A percentile compares a stretch with the other conserved stretches of the same genome.
These are phyloP conservation scores for Channa argus DNA, from an alignment of 2,113 vertebrate species.

Conservation along the genomic window DNA sequence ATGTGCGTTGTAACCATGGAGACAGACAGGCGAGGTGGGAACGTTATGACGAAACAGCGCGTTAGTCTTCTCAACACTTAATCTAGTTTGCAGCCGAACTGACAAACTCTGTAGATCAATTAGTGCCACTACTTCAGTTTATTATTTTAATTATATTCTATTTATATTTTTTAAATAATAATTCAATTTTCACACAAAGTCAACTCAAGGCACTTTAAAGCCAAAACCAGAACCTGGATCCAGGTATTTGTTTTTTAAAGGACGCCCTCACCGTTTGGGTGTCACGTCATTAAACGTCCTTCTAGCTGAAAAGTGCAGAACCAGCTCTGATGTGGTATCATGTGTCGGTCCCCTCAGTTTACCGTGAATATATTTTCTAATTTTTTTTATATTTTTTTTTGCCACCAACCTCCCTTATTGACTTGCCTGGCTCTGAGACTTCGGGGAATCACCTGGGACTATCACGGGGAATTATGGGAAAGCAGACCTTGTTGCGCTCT, in stretches of 20 bases:
- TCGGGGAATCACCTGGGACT: slow-evolving; percentile 3
- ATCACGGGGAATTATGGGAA: slow-evolving; percentile 44
- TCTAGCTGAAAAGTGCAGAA: neutral
- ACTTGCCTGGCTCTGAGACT: slow-evolving; percentile 21
- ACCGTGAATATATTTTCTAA: slow-evolving; percentile 35
- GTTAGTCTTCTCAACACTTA: too few species aligned
- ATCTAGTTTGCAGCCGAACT: neutral
- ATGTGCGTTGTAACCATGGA: slow-evolving; percentile 51
- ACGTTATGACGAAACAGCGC: too few species aligned
- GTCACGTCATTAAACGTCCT: too few species aligned
- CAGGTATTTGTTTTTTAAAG: too few species aligned
- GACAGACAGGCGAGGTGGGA: neutral
- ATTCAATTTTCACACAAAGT: neutral
- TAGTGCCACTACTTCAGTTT: too few species aligned
- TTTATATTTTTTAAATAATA: neutral
- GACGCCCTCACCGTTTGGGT: too few species aligned
- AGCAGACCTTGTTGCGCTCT: slow-evolving; percentile 36
- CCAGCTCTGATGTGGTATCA: slow-evolving; percentile 27
- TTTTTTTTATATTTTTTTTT: neutral
- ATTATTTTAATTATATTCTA: neutral
- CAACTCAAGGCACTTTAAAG: too few species aligned
- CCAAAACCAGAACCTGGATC: too few species aligned
- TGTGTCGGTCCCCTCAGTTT: slow-evolving; percentile 50
- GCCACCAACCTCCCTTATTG: neutral
- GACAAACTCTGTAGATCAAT: neutral